Percentiles rank a stretch among this genome's conserved stretches.
Evolutionary conservation across 1,140 invertebrate genomes (phyloP).

Genomic region (Portunus trituberculatus): DNA sequence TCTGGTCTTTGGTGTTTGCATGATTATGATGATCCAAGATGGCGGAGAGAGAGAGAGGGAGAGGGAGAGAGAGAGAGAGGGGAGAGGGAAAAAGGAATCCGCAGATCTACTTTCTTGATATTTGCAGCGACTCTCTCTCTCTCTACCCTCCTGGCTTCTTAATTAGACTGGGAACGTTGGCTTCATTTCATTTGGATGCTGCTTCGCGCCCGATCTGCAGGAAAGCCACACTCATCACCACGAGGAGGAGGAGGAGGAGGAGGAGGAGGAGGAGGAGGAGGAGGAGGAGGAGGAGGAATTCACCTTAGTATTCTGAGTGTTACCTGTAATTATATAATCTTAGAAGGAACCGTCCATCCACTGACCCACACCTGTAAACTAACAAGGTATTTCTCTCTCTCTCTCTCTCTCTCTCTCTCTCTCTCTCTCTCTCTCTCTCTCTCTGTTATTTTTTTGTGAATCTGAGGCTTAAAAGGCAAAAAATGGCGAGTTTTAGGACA

Average conservation of each 20-base stretch:
- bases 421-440: conserved; percentile 58
- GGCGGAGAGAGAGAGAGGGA: background rate
- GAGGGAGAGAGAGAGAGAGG: background rate
- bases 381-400: conserved; percentile 14
- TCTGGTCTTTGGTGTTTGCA: background rate
- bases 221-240: background rate
- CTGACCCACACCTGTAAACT: background rate
- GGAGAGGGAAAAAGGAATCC: background rate
- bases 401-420: conserved; percentile 54
- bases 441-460: background rate
- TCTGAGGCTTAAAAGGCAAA: background rate
- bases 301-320: background rate
- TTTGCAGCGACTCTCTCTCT: background rate
- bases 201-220: background rate
- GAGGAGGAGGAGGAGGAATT: background rate
- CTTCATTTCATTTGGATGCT: background rate
- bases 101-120: background rate
- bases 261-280: too few species aligned
- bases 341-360: background rate
- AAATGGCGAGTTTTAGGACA: too few species aligned
- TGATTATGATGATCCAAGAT: background rate
- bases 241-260: background rate
- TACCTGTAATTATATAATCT: background rate
- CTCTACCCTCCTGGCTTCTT: background rate
- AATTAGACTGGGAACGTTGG: background rate